phyloP scores from a whole-genome alignment of 2,888 invertebrate species.

The Candidula unifasciata region DNA sequence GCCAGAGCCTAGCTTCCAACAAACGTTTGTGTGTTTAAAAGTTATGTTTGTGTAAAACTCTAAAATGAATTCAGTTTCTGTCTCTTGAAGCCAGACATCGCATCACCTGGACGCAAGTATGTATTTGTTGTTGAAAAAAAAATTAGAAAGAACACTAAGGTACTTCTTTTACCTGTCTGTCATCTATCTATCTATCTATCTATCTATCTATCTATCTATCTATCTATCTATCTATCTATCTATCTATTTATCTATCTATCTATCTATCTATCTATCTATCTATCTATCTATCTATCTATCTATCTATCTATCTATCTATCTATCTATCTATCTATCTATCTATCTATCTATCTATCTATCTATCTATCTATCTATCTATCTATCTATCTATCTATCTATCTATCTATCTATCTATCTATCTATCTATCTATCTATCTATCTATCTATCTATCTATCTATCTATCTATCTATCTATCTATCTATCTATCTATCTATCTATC shows the following conservation, averaged over 20 bases:
- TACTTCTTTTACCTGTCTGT: neutral
- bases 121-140: too few relatives aligned
- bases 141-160: too few relatives aligned
- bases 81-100: too few relatives aligned
- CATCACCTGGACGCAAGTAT: too few relatives aligned
- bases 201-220: conserved; percentile 8
- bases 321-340: conserved; percentile 8
- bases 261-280: neutral
- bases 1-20: too few relatives aligned
- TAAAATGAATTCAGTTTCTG: too few relatives aligned
- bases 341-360: conserved; percentile 8
- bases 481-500: too few relatives aligned
- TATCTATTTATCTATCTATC: conserved; percentile 4
- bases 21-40: too few relatives aligned
- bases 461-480: neutral
- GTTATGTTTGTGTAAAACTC: too few relatives aligned
- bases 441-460: neutral
- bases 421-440: neutral
- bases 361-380: conserved; percentile 2
- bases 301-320: neutral
- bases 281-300: neutral
- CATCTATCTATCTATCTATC: conserved; percentile 4
- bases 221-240: conserved; percentile 8
- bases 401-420: conserved; percentile 8
- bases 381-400: conserved; percentile 1